Base-by-base conservation (phyloP, 2,797 vertebrate genomes). In the Acestrorhynchus altus region DNA sequence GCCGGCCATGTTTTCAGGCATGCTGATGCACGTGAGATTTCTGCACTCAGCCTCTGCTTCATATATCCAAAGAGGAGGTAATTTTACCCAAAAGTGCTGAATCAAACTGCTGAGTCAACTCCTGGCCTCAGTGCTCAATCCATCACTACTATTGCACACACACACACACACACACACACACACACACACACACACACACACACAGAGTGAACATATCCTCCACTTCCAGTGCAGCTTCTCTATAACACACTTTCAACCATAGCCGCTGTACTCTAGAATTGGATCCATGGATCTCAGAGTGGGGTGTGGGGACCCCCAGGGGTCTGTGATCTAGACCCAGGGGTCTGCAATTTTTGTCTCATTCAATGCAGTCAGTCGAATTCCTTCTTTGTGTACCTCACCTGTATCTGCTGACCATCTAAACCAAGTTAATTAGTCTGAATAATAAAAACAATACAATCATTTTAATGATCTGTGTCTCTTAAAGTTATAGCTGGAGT, bases 51-150 rank as follows among this genome's bases (percentile, higher is more conserved):
- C 52, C 31, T 16, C 67, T 15, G 46, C 16, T 39, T 61, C 67
- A 42, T 47, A 31, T 46, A n/a, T 52, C 67, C 40, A n/a, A 42
- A 59, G 67, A 71, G 57, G 67, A 70, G 67, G 47, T 64, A 11
- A 40, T 54, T 63, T 64, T 64, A 51, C 47, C 26, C 42, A 52
- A 80, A 80, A 81, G 9, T 76, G 74, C 74, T 72, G 73, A 76
- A 80, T 80, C 40, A 69, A 72, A 52, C 46, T 81, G 74, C 79
- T 77, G 74, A 81, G 52, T 73, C 68, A 54, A 46, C 70, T 39
- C 31, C 57, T 64, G 72, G 39, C 39, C 40, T 11, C 31, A 26
- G 75, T 15, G 13, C 24, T 63, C 31, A 26, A 77, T 70, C 63
- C 61, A 75, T 71, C 26, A 61, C 20, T 22, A 18, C 20, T 44